phyloP scores from a whole-genome alignment of 2,113 vertebrate genomes.

The Tachycineta bicolor region DNA sequence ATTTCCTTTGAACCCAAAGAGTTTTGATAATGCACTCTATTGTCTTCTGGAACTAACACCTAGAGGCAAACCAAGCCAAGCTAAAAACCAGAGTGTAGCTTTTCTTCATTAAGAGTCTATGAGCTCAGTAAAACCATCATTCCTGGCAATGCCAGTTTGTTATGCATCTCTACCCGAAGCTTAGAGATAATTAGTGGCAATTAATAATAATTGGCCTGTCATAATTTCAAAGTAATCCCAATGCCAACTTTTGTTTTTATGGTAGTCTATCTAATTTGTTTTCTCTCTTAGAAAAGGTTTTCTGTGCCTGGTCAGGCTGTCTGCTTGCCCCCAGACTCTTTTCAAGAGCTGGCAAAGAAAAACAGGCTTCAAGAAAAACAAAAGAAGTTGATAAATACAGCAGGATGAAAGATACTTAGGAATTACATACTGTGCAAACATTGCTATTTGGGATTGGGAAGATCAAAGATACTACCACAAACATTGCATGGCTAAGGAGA shows the following conservation, averaged over 20 bases:
- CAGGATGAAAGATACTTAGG: background rate
- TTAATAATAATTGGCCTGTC: background rate
- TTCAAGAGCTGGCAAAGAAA: background rate
- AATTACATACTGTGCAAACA: background rate
- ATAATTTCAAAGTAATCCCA: background rate
- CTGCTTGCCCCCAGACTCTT: background rate
- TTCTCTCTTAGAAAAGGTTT: background rate
- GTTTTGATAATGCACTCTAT: background rate
- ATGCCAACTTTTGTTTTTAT: background rate
- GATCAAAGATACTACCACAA: background rate
- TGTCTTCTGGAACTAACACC: background rate
- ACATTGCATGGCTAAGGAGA: background rate
- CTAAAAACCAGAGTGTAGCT: background rate
- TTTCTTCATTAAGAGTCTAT: background rate
- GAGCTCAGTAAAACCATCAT: background rate
- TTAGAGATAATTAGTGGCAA: background rate
- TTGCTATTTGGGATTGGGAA: background rate
- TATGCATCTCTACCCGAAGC: background rate
- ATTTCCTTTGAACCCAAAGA: background rate
- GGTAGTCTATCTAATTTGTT: background rate
- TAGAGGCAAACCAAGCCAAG: background rate
- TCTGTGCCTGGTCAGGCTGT: background rate
- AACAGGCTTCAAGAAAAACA: background rate
- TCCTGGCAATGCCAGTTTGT: background rate
- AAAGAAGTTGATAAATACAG: background rate